Percentiles rank a stretch among this genome's conserved stretches.
Conservation (phyloP, 2,113 vertebrate genomes). For the Odontophorus gujanensis region DNA sequence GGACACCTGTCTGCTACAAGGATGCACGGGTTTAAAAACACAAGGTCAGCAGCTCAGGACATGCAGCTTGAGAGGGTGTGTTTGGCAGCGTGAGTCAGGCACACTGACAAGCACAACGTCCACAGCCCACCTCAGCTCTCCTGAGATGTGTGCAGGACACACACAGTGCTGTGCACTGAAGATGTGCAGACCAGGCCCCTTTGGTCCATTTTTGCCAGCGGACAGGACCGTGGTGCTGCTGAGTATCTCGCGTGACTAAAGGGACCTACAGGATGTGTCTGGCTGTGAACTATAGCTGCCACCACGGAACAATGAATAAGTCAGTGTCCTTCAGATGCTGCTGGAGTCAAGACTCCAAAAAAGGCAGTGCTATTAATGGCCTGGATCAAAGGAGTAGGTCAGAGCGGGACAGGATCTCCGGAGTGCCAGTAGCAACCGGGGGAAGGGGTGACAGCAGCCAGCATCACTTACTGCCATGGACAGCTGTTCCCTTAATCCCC, state of each 20-base stretch:
- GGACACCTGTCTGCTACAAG: neutral
- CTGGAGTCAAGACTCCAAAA: neutral
- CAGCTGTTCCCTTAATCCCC: conserved; percentile 59
- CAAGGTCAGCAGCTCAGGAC: neutral
- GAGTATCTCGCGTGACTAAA: fast-evolving
- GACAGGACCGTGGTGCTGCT: neutral
- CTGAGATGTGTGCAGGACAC: fast-evolving
- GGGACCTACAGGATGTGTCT: neutral
- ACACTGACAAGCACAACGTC: fast-evolving
- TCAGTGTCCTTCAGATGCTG: neutral
- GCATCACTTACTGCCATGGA: neutral
- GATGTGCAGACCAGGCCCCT: neutral
- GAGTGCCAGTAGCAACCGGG: conserved; percentile 6
- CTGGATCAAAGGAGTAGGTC: conserved; percentile 37
- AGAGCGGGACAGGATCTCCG: conserved; percentile 38
- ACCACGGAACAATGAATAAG: neutral
- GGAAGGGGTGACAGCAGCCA: neutral
- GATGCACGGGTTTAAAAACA: neutral
- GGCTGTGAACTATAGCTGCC: neutral
- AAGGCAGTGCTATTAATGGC: conserved; percentile 31
- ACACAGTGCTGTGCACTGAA: fast-evolving
- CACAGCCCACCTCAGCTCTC: neutral
- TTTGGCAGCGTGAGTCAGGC: fast-evolving
- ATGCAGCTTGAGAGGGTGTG: neutral
- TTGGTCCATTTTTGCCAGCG: neutral